These are phyloP conservation scores for Cnemophilus loriae DNA, from an alignment of 2,113 vertebrate species.

Conservation along the genomic window DNA sequence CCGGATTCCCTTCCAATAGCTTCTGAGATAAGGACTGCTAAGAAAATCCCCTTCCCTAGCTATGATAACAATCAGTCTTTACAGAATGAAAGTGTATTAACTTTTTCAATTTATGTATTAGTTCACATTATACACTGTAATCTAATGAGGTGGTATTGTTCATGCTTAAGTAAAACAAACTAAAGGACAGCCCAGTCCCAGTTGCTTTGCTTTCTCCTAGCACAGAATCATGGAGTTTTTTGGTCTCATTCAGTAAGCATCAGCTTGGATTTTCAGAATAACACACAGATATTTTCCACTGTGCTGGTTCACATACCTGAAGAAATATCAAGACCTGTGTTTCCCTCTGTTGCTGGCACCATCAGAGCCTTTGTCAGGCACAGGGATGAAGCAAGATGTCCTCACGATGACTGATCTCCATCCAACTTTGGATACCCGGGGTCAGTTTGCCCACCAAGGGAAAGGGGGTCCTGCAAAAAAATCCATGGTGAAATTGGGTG, in stretches of 20 bases:
- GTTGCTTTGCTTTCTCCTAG: not conserved
- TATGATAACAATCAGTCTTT: not conserved
- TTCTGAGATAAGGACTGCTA: not conserved
- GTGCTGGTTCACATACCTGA: not conserved
- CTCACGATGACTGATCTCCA: not conserved
- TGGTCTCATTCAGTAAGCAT: fast-evolving
- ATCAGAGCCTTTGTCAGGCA: not conserved
- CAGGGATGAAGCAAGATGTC: not conserved
- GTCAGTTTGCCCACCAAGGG: fast-evolving
- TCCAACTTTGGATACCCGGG: fast-evolving
- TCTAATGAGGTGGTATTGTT: not conserved
- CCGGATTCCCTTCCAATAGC: not conserved
- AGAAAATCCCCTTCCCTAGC: not conserved
- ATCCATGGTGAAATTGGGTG: not conserved
- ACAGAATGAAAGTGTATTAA: not conserved
- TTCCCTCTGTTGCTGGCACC: not conserved
- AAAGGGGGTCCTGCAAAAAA: not conserved
- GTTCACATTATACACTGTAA: not conserved
- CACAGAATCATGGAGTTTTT: not conserved
- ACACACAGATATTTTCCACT: not conserved
- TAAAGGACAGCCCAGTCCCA: not conserved
- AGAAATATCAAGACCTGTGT: not conserved
- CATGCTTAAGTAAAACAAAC: not conserved
- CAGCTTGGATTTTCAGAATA: not conserved
- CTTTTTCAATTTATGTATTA: not conserved